Percentiles rank a stretch among this genome's conserved stretches.
phyloP scores from a whole-genome alignment of 2,113 vertebrate genomes.

The Narcine bancroftii region DNA sequence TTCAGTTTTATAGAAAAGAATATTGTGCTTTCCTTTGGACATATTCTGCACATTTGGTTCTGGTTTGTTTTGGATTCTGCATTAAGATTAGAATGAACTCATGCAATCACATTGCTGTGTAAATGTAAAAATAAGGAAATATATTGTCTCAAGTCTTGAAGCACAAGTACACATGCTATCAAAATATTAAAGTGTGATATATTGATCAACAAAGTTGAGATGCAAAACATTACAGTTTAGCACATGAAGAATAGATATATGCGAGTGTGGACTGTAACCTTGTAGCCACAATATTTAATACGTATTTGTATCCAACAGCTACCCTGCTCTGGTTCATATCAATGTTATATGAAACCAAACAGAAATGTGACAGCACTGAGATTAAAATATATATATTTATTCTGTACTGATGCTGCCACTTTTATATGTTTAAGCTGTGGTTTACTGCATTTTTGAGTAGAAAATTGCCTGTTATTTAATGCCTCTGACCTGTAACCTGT shows the following conservation, averaged over 20 bases:
- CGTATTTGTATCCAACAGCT: neutral
- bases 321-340: neutral
- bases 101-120: no score
- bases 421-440: slow-evolving; percentile 20
- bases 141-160: neutral
- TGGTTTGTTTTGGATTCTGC: neutral
- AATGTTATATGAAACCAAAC: neutral
- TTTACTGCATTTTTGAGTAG: slow-evolving; percentile 13
- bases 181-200: slow-evolving; percentile 23
- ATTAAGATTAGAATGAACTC: neutral
- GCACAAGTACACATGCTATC: neutral
- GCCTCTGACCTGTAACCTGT: slow-evolving; percentile 19
- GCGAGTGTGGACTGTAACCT: neutral
- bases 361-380: neutral
- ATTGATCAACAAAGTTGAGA: neutral
- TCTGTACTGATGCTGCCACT: neutral
- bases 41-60: neutral
- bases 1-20: neutral
- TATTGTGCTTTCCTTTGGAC: neutral
- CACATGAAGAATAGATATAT: neutral
- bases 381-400: slow-evolving; percentile 14
- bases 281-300: neutral
- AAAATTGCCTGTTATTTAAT: slow-evolving; percentile 29
- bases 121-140: slow-evolving; percentile 18
- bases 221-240: slow-evolving; percentile 1